Evolutionary conservation across 1,140 invertebrate genomes (phyloP), one percentile per base, ranked within the genome.

Genomic region (Pseudomyrmex flavicornis): DNA sequence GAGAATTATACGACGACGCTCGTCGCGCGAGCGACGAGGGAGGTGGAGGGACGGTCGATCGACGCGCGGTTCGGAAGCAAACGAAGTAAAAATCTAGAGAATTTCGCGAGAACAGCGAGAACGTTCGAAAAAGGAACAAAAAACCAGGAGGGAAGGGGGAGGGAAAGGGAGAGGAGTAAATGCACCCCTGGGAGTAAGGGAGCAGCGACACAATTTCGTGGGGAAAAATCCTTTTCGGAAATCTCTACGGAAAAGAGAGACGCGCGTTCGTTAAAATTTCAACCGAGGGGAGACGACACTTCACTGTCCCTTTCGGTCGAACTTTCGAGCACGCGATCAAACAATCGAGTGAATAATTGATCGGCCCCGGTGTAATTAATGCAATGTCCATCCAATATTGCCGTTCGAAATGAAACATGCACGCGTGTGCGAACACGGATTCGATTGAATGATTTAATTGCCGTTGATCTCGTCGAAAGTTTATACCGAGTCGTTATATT

Each of bases 1-100:
- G 82, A 75, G 82, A 90, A 86, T 90, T 88, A 90, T 74, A 88
- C 75, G 66, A 74, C 52, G 52, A 44, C n/a, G 62, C 48, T 35
- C 44, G 4, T 4, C 7, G 52, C 44, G 10, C 54, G 52, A 48
- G 10, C 54, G 52, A 48, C 15, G 63, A 54, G 35, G 56, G 65
- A 15, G 59, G 52, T 44, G 73, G 74, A 66, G 50, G 54, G 9
- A 79, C 75, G 85, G 79, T 59, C 73, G 85, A 72, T 62, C 70
- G 56, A 74, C 68, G 35, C 35, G 35, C 35, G 63, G 17, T 68
- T 84, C 68, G 46, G 52, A 56, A 73, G 70, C 56, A 73, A 77
- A 77, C 58, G 82, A 77, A 80, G 65, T 68, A 84, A 80, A 85
- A 86, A 72, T 77, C 52, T 58, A 22, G 26, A 69, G 54, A 69